Evolutionary conservation across 1,140 invertebrate genomes (phyloP).

Genomic region (Coelopa frigida): DNA sequence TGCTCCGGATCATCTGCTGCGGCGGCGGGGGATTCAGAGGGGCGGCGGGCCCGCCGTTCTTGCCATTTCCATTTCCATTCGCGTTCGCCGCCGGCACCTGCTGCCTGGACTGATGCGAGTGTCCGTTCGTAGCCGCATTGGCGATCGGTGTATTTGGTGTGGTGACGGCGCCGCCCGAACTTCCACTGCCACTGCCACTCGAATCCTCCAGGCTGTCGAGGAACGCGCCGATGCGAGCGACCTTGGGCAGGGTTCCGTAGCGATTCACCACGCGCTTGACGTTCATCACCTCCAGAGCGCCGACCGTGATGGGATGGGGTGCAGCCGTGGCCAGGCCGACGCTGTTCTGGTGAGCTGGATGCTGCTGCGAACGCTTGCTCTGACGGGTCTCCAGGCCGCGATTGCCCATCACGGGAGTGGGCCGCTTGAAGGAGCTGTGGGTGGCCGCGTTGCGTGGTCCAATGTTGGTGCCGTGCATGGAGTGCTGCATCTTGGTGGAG

Average conservation of each 20-base stretch:
- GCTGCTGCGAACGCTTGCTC: slow-evolving; percentile 53
- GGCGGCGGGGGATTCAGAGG: slow-evolving; percentile 39
- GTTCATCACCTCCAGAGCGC: slow-evolving; percentile 92
- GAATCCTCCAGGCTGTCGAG: slow-evolving; percentile 72
- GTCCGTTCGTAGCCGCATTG: slow-evolving; percentile 22
- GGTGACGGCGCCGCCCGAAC: neutral
- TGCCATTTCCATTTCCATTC: neutral
- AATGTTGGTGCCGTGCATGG: slow-evolving; percentile 32
- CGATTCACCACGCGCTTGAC: slow-evolving; percentile 91
- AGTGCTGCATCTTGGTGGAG: slow-evolving; percentile 38
- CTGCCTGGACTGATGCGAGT: slow-evolving; percentile 14
- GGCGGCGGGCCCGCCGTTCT: slow-evolving; percentile 54
- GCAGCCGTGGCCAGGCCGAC: slow-evolving; percentile 6
- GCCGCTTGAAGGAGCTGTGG: slow-evolving; percentile 50
- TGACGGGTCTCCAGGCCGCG: slow-evolving; percentile 48
- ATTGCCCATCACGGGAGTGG: slow-evolving; percentile 50
- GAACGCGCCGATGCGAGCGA: slow-evolving; percentile 90
- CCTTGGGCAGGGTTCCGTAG: slow-evolving; percentile 95
- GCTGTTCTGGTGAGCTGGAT: slow-evolving; percentile 38
- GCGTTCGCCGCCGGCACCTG: slow-evolving; percentile 41
- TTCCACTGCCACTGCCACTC: slow-evolving; percentile 2
- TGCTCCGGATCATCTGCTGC: slow-evolving; percentile 73
- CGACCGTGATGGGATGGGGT: slow-evolving; percentile 53
- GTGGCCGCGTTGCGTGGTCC: slow-evolving; percentile 32
- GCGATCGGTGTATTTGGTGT: slow-evolving; percentile 19